A percentile compares a stretch with the other conserved stretches of the same genome.
phyloP scores from a whole-genome alignment of 2,888 invertebrate genomes.

The Watsonalla cultraria region DNA sequence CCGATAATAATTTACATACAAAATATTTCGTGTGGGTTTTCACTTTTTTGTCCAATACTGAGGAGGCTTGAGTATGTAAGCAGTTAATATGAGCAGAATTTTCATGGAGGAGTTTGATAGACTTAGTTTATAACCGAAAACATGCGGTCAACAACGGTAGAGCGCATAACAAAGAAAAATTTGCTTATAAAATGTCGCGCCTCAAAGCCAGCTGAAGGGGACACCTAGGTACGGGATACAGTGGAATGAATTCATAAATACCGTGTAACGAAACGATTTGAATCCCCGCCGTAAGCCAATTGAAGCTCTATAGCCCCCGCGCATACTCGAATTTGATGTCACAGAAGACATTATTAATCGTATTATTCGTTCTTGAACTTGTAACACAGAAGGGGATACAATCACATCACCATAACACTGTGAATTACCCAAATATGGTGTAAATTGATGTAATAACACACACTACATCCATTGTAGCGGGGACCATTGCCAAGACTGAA shows the following conservation, averaged over 20 bases:
- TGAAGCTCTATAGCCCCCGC: constrained; percentile 68
- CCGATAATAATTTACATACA: too few relatives aligned
- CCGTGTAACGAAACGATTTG: constrained; percentile 73
- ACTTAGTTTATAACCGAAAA: too few relatives aligned
- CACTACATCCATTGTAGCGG: constrained; percentile 62
- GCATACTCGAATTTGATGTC: constrained; percentile 69
- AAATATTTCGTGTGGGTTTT: too few relatives aligned
- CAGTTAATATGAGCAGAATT: too few relatives aligned
- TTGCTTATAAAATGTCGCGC: neutral
- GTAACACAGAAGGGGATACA: constrained; percentile 11
- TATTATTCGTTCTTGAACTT: constrained; percentile 18
- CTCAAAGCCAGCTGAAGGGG: neutral
- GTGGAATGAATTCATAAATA: constrained; percentile 44
- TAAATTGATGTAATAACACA: constrained; percentile 27
- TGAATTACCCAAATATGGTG: constrained; percentile 22
- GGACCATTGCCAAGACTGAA: constrained; percentile 67
- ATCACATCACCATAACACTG: constrained; percentile 45
- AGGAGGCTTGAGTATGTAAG: too few relatives aligned
- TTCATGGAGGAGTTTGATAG: too few relatives aligned
- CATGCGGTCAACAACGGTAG: too few relatives aligned
- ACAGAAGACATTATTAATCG: constrained; percentile 70
- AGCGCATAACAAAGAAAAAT: neutral
- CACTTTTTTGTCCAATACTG: too few relatives aligned
- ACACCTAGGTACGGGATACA: constrained; percentile 17
- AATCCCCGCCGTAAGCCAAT: constrained; percentile 70